Evolutionary conservation across 2,113 vertebrate genomes (phyloP), one percentile per base, ranked within the genome.

Genomic region (Phrynosoma blainvillii): DNA sequence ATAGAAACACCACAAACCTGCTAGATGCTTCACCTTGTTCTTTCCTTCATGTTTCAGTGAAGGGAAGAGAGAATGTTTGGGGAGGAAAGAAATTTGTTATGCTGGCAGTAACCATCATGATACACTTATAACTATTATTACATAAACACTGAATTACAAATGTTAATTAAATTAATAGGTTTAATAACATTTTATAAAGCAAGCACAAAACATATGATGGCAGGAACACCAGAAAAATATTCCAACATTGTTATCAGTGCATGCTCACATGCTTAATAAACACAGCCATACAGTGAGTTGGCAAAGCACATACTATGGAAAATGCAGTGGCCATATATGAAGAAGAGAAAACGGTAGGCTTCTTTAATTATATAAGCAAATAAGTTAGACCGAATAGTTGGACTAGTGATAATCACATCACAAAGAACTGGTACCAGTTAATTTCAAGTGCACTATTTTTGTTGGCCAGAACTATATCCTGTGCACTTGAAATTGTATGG

Each of bases 21-120:
- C 98, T 98, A 82, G 97, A 97, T 11, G 98, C 89, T 95, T 99
- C 98, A 89, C 97, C 98, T 96, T 98, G 98, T 91, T 99, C 98
- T 97, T 98, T 98, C 97, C 98, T 99, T 97, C 95, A 96, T 96
- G 94, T 95, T 96, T 95, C 89, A 96, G 94, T 94, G 91, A 93
- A 96, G 89, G 94, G 96, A 96, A 96, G 92, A 94, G 93, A 96
- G 96, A 97, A 88, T 93, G 80, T 94, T 70, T 84, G 74, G 74
- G 62, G 87, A 84, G 62, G 81, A 84, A 88, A 88, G 74, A 88
- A 88, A 89, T 71, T 82, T 81, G 89, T 89, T 92, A 91, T 88
- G 92, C 84, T 89, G 71, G 75, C 86, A 83, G 79, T 88, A 91
- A 88, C 36, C 32, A 73, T 89, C 90, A 93, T 83, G 92, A 94